phyloP scores from a whole-genome alignment of 2,888 invertebrate genomes.

The Thereva unica region DNA sequence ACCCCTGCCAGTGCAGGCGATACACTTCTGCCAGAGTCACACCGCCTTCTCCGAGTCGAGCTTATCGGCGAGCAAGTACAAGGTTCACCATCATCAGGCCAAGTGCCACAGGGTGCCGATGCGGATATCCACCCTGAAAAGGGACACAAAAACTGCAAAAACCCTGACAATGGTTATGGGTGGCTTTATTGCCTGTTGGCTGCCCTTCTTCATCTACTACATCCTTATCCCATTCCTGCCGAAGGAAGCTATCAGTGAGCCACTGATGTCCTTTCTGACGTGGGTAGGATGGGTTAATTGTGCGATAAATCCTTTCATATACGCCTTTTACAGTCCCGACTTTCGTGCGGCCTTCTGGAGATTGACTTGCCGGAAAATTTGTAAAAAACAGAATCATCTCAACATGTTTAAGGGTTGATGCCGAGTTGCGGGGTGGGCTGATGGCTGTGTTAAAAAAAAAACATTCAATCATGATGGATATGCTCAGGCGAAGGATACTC shows the following conservation, averaged over 20 bases:
- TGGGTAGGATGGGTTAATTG: slow-evolving; percentile 92
- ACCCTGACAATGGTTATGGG: slow-evolving; percentile 87
- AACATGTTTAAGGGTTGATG: slow-evolving; percentile 51
- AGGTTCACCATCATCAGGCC: slow-evolving; percentile 42
- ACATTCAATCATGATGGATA: no score
- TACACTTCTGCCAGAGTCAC: slow-evolving; percentile 50
- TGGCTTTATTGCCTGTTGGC: slow-evolving; percentile 86
- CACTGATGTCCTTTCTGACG: slow-evolving; percentile 75
- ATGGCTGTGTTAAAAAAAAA: no score
- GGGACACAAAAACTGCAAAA: slow-evolving; percentile 86
- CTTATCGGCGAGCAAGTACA: slow-evolving; percentile 39
- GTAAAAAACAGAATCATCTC: slow-evolving; percentile 51
- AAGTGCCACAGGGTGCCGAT: slow-evolving; percentile 52
- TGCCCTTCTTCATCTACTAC: slow-evolving; percentile 85
- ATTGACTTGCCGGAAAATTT: slow-evolving; percentile 63
- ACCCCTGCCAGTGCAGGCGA: slow-evolving; percentile 45
- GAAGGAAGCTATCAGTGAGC: slow-evolving; percentile 62
- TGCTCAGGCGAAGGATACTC: no score
- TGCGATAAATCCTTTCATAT: slow-evolving; percentile 88
- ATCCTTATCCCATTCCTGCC: slow-evolving; percentile 80
- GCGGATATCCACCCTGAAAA: slow-evolving; percentile 69
- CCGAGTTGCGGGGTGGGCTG: no score
- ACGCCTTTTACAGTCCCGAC: slow-evolving; percentile 87
- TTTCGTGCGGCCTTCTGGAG: slow-evolving; percentile 87
- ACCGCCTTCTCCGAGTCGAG: slow-evolving; percentile 50